phyloP scores from a whole-genome alignment of 2,113 vertebrate genomes.

The Mesoclemmys tuberculata region DNA sequence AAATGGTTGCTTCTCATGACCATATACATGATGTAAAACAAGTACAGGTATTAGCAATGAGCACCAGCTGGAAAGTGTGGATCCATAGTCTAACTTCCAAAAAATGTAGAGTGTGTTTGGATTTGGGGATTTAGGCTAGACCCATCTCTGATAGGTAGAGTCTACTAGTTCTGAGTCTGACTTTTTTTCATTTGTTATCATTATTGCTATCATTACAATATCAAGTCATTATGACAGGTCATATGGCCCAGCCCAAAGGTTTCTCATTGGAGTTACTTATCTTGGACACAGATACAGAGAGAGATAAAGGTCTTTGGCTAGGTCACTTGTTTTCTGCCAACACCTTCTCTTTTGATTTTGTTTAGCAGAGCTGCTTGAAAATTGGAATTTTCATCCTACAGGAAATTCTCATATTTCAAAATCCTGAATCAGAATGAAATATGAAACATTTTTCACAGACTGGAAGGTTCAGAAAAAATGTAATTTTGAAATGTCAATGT shows the following conservation, averaged over 20 bases:
- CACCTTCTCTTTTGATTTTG: slow-evolving; percentile 58
- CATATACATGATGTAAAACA: background rate
- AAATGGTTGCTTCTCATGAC: background rate
- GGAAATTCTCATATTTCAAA: slow-evolving; percentile 60
- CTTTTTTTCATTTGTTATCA: slow-evolving; percentile 64
- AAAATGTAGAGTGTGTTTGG: slow-evolving; percentile 30
- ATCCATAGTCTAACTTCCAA: background rate
- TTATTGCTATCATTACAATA: slow-evolving; percentile 66
- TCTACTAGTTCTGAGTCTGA: slow-evolving; percentile 48
- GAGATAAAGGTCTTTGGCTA: slow-evolving; percentile 51
- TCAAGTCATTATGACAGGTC: slow-evolving; percentile 54
- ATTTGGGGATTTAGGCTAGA: slow-evolving; percentile 39
- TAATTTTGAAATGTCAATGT: slow-evolving; percentile 56
- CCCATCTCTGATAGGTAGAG: slow-evolving; percentile 24
- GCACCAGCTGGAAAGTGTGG: background rate
- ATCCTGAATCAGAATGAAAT: slow-evolving; percentile 38
- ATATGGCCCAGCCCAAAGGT: slow-evolving; percentile 38
- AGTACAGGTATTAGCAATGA: background rate
- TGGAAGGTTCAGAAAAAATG: slow-evolving; percentile 48
- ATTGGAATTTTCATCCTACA: slow-evolving; percentile 54
- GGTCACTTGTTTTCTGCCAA: slow-evolving; percentile 57
- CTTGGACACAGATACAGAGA: slow-evolving; percentile 34
- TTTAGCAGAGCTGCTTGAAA: slow-evolving; percentile 56
- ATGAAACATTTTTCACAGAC: slow-evolving; percentile 28
- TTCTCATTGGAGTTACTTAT: slow-evolving; percentile 48